Evolutionary conservation across 2,888 invertebrate species (phyloP), one percentile per base, ranked within the genome.

Genomic region (Plagiodera versicolora): DNA sequence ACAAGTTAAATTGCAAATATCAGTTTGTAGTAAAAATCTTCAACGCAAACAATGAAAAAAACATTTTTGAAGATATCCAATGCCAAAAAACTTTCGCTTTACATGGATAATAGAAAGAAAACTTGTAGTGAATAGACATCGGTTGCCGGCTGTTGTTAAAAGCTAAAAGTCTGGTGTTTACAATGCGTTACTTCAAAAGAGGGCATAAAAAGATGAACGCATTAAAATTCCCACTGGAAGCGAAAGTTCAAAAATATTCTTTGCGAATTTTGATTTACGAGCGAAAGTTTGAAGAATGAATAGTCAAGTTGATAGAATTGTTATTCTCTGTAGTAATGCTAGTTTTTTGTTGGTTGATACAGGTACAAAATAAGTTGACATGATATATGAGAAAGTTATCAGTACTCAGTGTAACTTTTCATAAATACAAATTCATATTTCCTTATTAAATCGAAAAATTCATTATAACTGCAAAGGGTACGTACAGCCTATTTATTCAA

Each of bases 191-290:
- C 70, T 68, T 67, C 71, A 72, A 69, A 72, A 72, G 73, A 73
- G 74, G 75, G 73, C 73, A 70, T 73, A 75, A 68, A 66, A 68
- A 63, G 65, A 63, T 65, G 71, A 71, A 71, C 74, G 72, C 74
- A 72, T 74, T 75, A 75, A 73, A 76, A 75, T 69, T 59, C 60
- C 59, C 66, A 66, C 63, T 64, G 72, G 75, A 79, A 78, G 76
- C 78, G 78, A 79, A 79, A 78, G 78, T 77, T 72, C 74, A 76
- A 76, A 77, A 75, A 74, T 73, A 72, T 73, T 75, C 75, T 77
- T 72, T 75, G 75, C 75, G 74, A 77, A 77, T 75, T 76, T 77
- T 79, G 79, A 79, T 79, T 79, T 79, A 79, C 70, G 76, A 64
- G 64, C 58, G 58, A 71, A 71, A 68, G 68, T 75, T 71, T 59